Percentiles rank a stretch among this genome's conserved stretches.
Conservation (phyloP, 2,888 invertebrate species). For the Ophion obscuratus region DNA sequence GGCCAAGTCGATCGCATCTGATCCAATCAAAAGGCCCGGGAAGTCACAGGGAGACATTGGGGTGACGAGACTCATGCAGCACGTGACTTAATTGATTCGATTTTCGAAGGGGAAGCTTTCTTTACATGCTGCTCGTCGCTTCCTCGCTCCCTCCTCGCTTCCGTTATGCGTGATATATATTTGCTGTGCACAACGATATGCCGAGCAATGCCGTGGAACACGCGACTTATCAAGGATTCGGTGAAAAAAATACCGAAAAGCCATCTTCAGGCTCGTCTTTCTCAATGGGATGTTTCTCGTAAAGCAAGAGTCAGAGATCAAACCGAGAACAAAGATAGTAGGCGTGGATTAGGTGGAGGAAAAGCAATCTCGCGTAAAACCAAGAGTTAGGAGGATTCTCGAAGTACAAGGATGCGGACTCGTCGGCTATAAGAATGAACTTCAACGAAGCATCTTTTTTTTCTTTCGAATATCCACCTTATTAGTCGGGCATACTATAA, state of each 20-base stretch:
- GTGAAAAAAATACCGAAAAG: neutral
- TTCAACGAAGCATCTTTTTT: conserved; percentile 40
- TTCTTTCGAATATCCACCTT: conserved; percentile 77
- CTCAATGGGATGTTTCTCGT: neutral
- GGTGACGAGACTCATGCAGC: conserved; percentile 72
- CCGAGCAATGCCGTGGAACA: conserved; percentile 35
- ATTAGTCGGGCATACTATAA: conserved; percentile 73
- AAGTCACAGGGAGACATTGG: conserved; percentile 58
- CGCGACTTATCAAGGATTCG: neutral
- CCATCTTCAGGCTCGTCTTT: neutral
- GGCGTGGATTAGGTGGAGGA: conserved; percentile 14
- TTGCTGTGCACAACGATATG: conserved; percentile 9
- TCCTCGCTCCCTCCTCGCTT: conserved; percentile 28
- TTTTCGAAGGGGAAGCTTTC: conserved; percentile 76
- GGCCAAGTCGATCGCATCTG: conserved; percentile 72
- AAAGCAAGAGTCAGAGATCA: conserved; percentile 12
- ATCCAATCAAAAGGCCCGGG: conserved; percentile 74
- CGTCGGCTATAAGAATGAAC: conserved; percentile 30
- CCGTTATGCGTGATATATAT: neutral
- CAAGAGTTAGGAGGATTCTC: conserved; percentile 19
- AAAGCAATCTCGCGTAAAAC: conserved; percentile 15
- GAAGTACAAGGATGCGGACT: conserved; percentile 14
- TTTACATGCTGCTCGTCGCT: conserved; percentile 57
- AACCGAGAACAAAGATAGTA: neutral
- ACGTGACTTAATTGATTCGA: conserved; percentile 83